Conservation (phyloP, 2,888 invertebrate genomes). For the Parnassius orleans region DNA sequence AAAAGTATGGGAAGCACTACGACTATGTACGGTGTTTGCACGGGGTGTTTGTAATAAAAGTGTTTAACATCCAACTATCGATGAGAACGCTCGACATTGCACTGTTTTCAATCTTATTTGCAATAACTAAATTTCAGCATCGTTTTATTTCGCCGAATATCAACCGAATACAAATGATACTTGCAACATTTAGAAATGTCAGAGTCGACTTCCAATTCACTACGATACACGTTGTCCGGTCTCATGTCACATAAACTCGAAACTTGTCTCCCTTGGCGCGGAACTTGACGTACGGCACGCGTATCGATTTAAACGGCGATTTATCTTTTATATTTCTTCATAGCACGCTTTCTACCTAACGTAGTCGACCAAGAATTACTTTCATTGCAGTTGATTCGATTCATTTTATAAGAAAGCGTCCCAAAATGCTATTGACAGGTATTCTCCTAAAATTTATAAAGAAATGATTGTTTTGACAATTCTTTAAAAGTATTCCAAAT, state of each 20-base stretch:
- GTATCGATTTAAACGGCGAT: constrained; percentile 29
- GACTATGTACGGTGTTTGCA: background rate
- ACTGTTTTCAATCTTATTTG: no score
- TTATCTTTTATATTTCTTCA: constrained; percentile 30
- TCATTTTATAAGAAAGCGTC: no score
- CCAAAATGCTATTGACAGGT: no score
- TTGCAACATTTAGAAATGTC: constrained; percentile 25
- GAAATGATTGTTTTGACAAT: no score
- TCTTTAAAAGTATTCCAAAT: no score
- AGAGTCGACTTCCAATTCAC: constrained; percentile 22
- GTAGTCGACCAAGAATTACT: constrained; percentile 27
- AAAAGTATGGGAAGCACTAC: constrained; percentile 22
- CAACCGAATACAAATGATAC: constrained; percentile 17
- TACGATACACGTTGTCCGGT: background rate
- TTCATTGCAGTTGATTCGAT: background rate
- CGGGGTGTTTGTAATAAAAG: background rate
- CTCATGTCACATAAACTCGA: constrained; percentile 27
- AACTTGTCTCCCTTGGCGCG: constrained; percentile 27
- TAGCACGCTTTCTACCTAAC: constrained; percentile 39
- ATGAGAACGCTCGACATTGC: no score
- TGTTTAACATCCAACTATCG: constrained; percentile 12
- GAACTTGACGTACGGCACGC: constrained; percentile 20
- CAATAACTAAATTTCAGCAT: no score
- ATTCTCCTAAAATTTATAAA: no score
- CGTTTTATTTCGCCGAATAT: constrained; percentile 10